Conservation (phyloP, 2,113 vertebrate species). For the Clarias batrachus region DNA sequence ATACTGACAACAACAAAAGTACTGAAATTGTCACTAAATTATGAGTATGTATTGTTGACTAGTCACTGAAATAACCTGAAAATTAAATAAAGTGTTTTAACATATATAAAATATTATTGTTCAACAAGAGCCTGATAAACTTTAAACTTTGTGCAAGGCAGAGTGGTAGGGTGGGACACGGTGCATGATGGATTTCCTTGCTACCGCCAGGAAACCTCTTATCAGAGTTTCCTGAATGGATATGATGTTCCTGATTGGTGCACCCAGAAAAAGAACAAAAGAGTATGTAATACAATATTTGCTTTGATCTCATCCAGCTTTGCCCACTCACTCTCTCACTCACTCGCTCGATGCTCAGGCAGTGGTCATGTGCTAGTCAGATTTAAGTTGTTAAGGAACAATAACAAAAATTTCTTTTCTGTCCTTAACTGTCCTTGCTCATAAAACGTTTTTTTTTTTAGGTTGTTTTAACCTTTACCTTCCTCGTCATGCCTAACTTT, state of each 20-base stretch:
- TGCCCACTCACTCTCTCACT: not conserved
- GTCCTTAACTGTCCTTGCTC: not conserved
- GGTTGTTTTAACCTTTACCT: not conserved
- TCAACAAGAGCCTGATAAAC: too few relatives aligned
- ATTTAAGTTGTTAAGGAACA: not conserved
- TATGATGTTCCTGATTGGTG: not conserved
- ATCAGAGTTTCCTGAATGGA: not conserved
- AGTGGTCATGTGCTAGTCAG: not conserved
- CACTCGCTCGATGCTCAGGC: not conserved
- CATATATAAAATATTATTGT: too few relatives aligned
- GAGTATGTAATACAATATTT: not conserved
- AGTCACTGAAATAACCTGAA: too few relatives aligned
- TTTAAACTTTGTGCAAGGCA: not conserved
- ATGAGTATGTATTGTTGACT: too few relatives aligned
- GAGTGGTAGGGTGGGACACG: not conserved
- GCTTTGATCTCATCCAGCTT: not conserved
- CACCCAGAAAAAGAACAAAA: not conserved
- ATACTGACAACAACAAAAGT: too few relatives aligned
- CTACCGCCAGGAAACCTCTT: constrained; percentile 2
- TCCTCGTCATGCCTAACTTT: constrained; percentile 6
- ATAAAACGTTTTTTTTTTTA: not conserved
- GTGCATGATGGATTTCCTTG: not conserved
- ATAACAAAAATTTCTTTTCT: not conserved
- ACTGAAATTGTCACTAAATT: too few relatives aligned
- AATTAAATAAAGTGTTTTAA: too few relatives aligned